Conservation (phyloP, 2,888 invertebrate genomes). For the Actias luna region DNA sequence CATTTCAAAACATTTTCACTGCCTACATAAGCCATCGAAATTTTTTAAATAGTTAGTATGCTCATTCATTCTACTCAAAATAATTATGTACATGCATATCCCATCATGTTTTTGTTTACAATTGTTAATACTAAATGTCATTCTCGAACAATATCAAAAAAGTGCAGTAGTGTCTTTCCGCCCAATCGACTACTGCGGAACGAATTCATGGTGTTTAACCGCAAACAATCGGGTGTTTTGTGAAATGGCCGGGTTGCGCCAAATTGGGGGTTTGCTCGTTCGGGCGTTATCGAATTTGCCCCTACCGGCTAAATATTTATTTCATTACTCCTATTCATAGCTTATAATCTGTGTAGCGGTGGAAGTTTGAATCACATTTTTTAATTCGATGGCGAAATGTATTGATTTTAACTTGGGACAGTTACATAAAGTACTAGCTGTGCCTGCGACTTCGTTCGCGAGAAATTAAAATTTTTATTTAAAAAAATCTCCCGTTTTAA, state of each 20-base stretch:
- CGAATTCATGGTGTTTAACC: constrained; percentile 62
- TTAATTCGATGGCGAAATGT: not conserved
- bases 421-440: too few species aligned
- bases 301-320: constrained; percentile 81
- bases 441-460: too few species aligned
- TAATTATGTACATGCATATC: not conserved
- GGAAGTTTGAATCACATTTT: constrained; percentile 25
- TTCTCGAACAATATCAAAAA: constrained; percentile 28
- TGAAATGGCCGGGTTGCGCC: constrained; percentile 64
- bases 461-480: too few species aligned
- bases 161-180: constrained; percentile 63
- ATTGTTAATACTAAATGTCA: not conserved
- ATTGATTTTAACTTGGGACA: not conserved
- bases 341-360: constrained; percentile 71
- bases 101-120: not conserved
- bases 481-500: too few species aligned
- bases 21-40: too few species aligned
- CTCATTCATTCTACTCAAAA: too few species aligned
- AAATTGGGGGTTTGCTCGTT: constrained; percentile 71
- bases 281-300: constrained; percentile 72
- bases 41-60: too few species aligned
- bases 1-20: too few species aligned
- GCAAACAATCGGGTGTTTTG: constrained; percentile 66
- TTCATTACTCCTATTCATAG: constrained; percentile 81
- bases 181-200: constrained; percentile 61